Base-by-base conservation (phyloP, 1,140 invertebrate species). In the Epicauta chinensis region DNA sequence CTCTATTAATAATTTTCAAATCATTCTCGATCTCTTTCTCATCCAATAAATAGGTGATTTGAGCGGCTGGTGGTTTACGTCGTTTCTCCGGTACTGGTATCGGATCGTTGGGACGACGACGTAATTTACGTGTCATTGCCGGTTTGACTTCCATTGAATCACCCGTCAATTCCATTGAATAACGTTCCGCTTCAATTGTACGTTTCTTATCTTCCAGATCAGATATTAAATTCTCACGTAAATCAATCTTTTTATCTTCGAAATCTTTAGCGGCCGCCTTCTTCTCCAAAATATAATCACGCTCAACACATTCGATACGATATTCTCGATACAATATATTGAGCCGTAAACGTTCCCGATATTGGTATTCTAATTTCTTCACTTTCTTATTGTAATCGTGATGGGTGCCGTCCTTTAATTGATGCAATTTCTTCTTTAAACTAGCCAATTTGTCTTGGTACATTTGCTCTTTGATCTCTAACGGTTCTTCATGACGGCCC, bases 191-290 rank as follows among this genome's bases (percentile, higher is more conserved):
- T 72, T 97, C 93, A 56, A 97, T 91, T 56, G 86, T 80, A 60
- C 87, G 86, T 61, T 86, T 79, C 63, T 95, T 95, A 55, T 97
- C 94, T 68, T 97, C 93, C 68, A 97, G 85, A 67, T 97, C 93
- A 30, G 83, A 79, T 9, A 97, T 77, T 11, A 98, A 69, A 73
- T 85, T 93, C 69, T 97, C 93, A 64, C 87, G 84, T 9, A 98
- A 72, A 67, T 97, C 93, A 58, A 89, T 79, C 68, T 94, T 94
- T 67, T 97, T 96, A 60, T 97, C 93, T 70, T 97, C 92, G 78
- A 93, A 94, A 63, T 97, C 93, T 71, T 91, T 88, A 0, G 79
- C 83, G 2, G 92, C 87, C 16, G 86, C 82, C 71, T 88, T 88
- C 68, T 91, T 91, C 67, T 97, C 95, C 29, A 82, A 79, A 53